Evolutionary conservation across 1,140 invertebrate genomes (phyloP).

Genomic region (Drosophila nikananu): DNA sequence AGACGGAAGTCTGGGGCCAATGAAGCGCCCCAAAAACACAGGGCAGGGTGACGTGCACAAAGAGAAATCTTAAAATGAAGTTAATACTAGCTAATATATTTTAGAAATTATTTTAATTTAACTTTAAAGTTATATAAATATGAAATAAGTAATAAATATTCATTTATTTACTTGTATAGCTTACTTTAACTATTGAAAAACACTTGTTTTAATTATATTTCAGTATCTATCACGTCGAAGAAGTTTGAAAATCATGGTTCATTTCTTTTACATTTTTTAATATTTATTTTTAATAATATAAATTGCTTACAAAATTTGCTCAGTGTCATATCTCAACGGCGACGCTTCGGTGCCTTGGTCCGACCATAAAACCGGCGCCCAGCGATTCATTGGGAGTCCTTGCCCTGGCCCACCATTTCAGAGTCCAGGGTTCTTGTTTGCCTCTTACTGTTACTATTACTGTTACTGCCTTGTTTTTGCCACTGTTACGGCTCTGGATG

Average conservation of each 20-base stretch:
- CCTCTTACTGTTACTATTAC: conserved; percentile 60
- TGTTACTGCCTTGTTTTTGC: conserved; percentile 62
- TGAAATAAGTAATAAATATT: not conserved
- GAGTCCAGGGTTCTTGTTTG: conserved; percentile 63
- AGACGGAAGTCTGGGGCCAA: conserved; percentile 27
- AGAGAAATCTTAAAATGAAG: not conserved
- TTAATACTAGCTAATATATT: not conserved
- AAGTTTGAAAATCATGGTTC: not conserved
- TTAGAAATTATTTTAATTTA: not conserved
- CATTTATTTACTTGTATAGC: not conserved
- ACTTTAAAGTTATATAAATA: not conserved
- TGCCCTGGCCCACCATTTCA: conserved; percentile 60
- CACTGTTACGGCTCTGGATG: conserved; percentile 20
- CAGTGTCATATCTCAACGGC: conserved; percentile 29
- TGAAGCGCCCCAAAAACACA: not conserved
- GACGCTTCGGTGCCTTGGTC: conserved; percentile 58
- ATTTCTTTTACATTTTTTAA: not conserved
- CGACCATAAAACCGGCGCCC: conserved; percentile 75
- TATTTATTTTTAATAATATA: not conserved
- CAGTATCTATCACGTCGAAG: not conserved
- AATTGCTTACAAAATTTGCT: not conserved
- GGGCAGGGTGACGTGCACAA: conserved; percentile 2
- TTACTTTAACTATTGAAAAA: not conserved
- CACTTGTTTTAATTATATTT: not conserved
- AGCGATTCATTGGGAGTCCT: conserved; percentile 42